Evolutionary conservation across 2,888 invertebrate genomes (phyloP), one percentile per base, ranked within the genome.

Genomic region (Gonocerus acuteangulatus): DNA sequence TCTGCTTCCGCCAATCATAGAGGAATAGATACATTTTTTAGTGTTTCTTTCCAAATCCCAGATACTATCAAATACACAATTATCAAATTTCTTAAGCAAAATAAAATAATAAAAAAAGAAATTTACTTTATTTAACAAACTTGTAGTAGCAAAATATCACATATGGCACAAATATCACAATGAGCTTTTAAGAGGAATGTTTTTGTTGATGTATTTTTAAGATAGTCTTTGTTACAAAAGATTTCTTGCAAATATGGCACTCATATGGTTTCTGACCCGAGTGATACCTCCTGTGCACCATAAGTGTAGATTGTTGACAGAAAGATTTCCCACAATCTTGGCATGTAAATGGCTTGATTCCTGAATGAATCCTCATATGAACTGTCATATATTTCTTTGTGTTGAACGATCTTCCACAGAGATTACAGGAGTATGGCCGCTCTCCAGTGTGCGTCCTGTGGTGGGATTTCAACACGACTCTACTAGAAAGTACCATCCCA

Each of bases 321-420:
- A 80, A 80, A 1, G 76, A 73, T 66, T 77, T 79, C n/a, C 74
- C 70, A 65, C 77, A 77, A 39, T 74, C 72, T 62, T 74, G 73
- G 64, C 77, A 77, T 3, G 73, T 72, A 66, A 76, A 77, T 0
- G 77, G 77, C 61, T 75, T 67, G 60, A 76, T 74, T 0, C 77
- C 77, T 1, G 77, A 76, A 66, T 78, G 77, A 4, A 74, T 74
- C 3, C 77, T 72, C 63, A 72, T 73, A 65, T 80, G 80, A 54
- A 79, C 77, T 1, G 76, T 78, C 11, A 80, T 71, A 1, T 78
- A 76, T 7, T 78, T 75, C 23, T 76, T 73, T 67, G 79, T 79
- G 0, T 78, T 76, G 68, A 79, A 80, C 1, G 76, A 73, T 67
- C 77, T 79, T 2, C 73, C 73, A 62, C 80, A 80, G 58, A 75